Conservation (phyloP, 2,888 invertebrate genomes). For the Choristoneura rosaceana region DNA sequence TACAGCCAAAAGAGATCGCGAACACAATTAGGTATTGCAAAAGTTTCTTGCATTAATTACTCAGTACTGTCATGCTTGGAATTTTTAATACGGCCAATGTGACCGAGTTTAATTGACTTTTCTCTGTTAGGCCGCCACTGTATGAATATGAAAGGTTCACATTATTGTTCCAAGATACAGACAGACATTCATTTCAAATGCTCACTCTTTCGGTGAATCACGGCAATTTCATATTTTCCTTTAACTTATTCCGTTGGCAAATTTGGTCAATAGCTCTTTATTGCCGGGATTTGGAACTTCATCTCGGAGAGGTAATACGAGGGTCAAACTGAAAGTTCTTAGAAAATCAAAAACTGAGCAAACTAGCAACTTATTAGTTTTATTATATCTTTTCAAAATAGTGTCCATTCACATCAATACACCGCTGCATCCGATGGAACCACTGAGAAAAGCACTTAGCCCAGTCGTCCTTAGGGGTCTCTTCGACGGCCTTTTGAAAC, state of each 20-base stretch:
- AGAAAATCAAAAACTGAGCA: too few relatives aligned
- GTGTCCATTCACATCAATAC: too few relatives aligned
- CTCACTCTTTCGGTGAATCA: slow-evolving; percentile 35
- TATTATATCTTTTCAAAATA: too few relatives aligned
- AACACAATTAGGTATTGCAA: slow-evolving; percentile 3
- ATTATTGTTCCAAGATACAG: slow-evolving; percentile 29
- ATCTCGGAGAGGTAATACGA: background rate
- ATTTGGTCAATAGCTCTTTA: background rate
- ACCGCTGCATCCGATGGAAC: too few relatives aligned
- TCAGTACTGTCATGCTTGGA: slow-evolving; percentile 1
- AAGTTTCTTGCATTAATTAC: slow-evolving; percentile 7
- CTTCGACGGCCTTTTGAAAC: too few relatives aligned
- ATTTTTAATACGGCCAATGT: slow-evolving; percentile 6
- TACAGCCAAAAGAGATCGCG: background rate
- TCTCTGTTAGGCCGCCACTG: slow-evolving; percentile 6
- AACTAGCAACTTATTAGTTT: too few relatives aligned
- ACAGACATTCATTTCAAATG: slow-evolving; percentile 29
- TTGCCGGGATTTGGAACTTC: background rate
- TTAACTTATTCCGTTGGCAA: background rate
- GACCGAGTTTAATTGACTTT: slow-evolving; percentile 31
- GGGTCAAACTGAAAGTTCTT: too few relatives aligned
- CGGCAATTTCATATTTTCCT: slow-evolving; percentile 13
- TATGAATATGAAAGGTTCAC: slow-evolving; percentile 38
- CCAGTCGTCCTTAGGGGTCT: too few relatives aligned
- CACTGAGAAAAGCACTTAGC: too few relatives aligned